Evolutionary conservation across 2,113 vertebrate genomes (phyloP).

Genomic region (Hemibagrus wyckioides): DNA sequence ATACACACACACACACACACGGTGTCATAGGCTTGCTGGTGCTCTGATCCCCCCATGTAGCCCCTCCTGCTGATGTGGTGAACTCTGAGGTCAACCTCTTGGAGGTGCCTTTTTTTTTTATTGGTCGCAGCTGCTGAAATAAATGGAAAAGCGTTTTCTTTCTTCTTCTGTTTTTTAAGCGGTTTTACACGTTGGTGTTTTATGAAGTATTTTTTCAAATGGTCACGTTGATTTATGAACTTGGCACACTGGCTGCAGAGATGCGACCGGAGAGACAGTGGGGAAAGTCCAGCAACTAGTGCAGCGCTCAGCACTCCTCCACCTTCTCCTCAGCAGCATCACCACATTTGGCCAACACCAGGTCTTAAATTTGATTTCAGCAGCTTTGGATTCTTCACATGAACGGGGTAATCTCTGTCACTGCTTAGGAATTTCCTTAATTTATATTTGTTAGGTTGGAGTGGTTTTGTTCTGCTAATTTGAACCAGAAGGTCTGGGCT

Average conservation of each 20-base stretch:
- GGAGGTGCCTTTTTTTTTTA: constrained; percentile 55
- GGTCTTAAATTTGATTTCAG: constrained; percentile 64
- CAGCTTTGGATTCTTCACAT: constrained; percentile 60
- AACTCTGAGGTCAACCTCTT: constrained; percentile 61
- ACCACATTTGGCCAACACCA: constrained; percentile 66
- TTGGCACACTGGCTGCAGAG: constrained; percentile 44
- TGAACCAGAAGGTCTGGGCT: constrained; percentile 70
- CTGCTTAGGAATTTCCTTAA: constrained; percentile 70
- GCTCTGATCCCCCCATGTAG: constrained; percentile 50
- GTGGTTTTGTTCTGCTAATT: constrained; percentile 71
- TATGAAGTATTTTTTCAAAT: constrained; percentile 64
- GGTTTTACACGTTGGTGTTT: constrained; percentile 71
- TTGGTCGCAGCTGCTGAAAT: constrained; percentile 61
- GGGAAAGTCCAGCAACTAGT: constrained; percentile 62
- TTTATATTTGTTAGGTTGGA: constrained; percentile 72
- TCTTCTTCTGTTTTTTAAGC: constrained; percentile 62
- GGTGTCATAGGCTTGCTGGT: constrained; percentile 52
- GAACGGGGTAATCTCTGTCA: constrained; percentile 66
- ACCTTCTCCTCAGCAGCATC: constrained; percentile 54
- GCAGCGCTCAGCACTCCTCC: constrained; percentile 42
- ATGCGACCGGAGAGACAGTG: constrained; percentile 55
- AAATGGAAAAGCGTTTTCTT: constrained; percentile 29
- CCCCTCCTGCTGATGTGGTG: constrained; percentile 60
- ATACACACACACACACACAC: constrained; percentile 38
- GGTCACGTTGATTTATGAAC: constrained; percentile 61